Percentiles rank a stretch among this genome's conserved stretches.
phyloP scores from a whole-genome alignment of 1,140 invertebrate species.

The Limonius californicus region DNA sequence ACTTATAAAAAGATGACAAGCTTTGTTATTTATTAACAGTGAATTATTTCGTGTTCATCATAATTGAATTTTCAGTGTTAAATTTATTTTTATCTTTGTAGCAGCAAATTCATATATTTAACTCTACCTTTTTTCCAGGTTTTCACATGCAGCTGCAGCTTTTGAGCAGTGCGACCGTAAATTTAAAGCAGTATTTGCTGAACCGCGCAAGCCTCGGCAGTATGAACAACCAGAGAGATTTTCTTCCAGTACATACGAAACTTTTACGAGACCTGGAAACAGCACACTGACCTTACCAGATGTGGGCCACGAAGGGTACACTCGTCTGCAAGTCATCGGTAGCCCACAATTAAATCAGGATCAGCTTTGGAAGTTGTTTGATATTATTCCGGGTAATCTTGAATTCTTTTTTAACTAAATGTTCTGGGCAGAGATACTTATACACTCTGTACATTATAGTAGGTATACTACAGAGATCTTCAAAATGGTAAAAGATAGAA shows the following conservation, averaged over 20 bases:
- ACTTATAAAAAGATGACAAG: too few relatives aligned
- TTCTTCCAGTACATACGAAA: neutral
- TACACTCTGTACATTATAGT: too few relatives aligned
- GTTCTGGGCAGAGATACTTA: too few relatives aligned
- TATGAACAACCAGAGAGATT: neutral
- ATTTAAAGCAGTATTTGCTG: slow-evolving; percentile 88
- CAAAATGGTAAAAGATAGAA: too few relatives aligned
- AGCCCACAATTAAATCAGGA: slow-evolving; percentile 71
- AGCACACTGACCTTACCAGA: slow-evolving; percentile 10
- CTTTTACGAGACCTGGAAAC: neutral
- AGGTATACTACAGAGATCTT: too few relatives aligned
- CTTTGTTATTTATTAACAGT: too few relatives aligned
- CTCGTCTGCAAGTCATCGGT: slow-evolving; percentile 63
- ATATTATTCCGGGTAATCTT: slow-evolving; percentile 72
- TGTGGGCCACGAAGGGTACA: slow-evolving; percentile 47
- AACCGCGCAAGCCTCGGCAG: slow-evolving; percentile 58
- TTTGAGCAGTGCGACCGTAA: slow-evolving; percentile 85
- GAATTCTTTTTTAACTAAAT: too few relatives aligned
- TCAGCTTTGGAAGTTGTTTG: slow-evolving; percentile 78
- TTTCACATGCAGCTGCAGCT: slow-evolving; percentile 82
- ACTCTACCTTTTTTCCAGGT: slow-evolving; percentile 48
- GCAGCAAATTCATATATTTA: too few relatives aligned
- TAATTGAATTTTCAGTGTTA: too few relatives aligned
- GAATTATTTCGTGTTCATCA: too few relatives aligned
- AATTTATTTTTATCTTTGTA: too few relatives aligned